Percentiles rank a stretch among this genome's conserved stretches.
Conservation (phyloP, 2,888 invertebrate genomes). For the Caenorhabditis afra region DNA sequence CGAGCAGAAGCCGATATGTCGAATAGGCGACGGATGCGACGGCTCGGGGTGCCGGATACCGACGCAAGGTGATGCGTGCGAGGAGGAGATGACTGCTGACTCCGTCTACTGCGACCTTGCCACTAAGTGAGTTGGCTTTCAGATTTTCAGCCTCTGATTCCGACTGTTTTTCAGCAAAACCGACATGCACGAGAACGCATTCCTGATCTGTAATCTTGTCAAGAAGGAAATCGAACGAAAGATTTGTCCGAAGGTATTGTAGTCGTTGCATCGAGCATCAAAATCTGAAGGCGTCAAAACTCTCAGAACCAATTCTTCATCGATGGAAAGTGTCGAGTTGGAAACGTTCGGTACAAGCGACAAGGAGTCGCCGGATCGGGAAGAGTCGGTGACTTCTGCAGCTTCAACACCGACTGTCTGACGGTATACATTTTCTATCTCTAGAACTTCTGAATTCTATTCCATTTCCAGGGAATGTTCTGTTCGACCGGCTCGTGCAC, state of each 20-base stretch:
- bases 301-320: constrained; percentile 72
- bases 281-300: neutral
- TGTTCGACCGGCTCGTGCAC: constrained; percentile 80
- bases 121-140: constrained; percentile 65
- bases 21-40: constrained; percentile 73
- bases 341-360: constrained; percentile 75
- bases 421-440: constrained; percentile 58
- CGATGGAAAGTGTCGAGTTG: constrained; percentile 74
- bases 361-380: constrained; percentile 80
- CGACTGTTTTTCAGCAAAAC: constrained; percentile 72
- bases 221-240: constrained; percentile 70
- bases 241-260: constrained; percentile 64
- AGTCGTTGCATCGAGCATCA: too few species aligned
- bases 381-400: constrained; percentile 79
- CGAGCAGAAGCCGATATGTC: constrained; percentile 63
- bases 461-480: constrained; percentile 77
- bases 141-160: neutral
- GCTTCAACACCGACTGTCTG: constrained; percentile 80
- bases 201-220: constrained; percentile 75
- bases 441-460: neutral
- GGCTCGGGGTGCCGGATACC: constrained; percentile 64
- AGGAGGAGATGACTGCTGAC: constrained; percentile 68
- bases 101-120: constrained; percentile 73
- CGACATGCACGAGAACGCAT: constrained; percentile 78
- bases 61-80: constrained; percentile 67